Base-by-base conservation (phyloP, 2,888 invertebrate genomes). In the Eupithecia centaureata region DNA sequence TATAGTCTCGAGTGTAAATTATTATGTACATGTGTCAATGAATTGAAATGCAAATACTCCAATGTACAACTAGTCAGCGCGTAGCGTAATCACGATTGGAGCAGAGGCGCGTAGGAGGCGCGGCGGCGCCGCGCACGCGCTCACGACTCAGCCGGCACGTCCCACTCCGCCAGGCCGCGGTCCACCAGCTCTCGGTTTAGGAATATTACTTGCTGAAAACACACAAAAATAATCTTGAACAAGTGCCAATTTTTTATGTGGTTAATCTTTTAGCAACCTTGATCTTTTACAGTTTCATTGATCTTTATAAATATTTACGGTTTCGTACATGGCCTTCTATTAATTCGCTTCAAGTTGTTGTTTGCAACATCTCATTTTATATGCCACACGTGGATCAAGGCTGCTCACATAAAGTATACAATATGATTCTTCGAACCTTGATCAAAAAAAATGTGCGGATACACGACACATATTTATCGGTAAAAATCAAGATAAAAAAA, bases 101-200 rank as follows among this genome's bases (percentile, higher is more conserved):
- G 73, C 72, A 73, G 72, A 72, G 42, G 67, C 76, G 71, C 67
- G 63, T 73, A 63, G 69, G 67, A 63, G 70, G 57, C 51, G 67
- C 57, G 65, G 74, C 63, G 65, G 74, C 64, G 80, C 15, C 28
- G 12, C 56, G 59, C 30, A 28, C 35, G 58, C 63, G 65, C 82
- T 92, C 92, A 92, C 86, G 92, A 90, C 79, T 93, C 93, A 5
- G 85, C 77, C 65, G 93, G 92, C 72, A 95, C 86, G 73, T 92
- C 93, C 95, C 97, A 97, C 83, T 96, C 95, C 62, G 97, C 98
- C 81, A 96, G 95, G 65, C 97, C 97, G 87, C 96, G 95, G 79
- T 96, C 96, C 79, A 97, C 96, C 82, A 98, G 94, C 92, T 97
- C 97, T 83, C 96, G 95, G 88, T 98, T 98, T 79, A 98, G 95